Base-by-base conservation (phyloP, 2,888 invertebrate genomes). In the Cryptocheilus praepositus region DNA sequence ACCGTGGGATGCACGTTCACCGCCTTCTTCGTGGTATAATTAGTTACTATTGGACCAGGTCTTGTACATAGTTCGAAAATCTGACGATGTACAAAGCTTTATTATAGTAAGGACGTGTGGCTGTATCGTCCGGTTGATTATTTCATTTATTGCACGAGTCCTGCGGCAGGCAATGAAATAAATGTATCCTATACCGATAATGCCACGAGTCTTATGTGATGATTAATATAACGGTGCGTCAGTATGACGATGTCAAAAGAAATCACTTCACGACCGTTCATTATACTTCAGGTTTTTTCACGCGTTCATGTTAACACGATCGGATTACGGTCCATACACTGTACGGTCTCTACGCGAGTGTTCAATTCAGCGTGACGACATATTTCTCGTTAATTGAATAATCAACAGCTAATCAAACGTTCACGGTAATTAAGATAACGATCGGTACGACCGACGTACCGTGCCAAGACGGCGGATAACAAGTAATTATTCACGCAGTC, bases 11-110 rank as follows among this genome's bases (percentile, higher is more conserved):
- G 77, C 74, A 74, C 72, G 70, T 71, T 79, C 75, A 70, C 76
- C 25, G 76, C 74, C 73, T 74, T 80, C 76, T 81, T 80, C 77
- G 76, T 74, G 79, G 79, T 77, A 77, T 79, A 82, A 82, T 79
- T 77, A 79, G 81, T 77, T 76, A 68, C 71, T 73, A 72, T 76
- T 70, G 67, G 68, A 63, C 74, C 43, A 70, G 63, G 67, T 59
- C 36, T 36, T 11, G 36, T 36, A 36, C 11, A 36, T 11, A 11
- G 11, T 36, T 36, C 13, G 36, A 36, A 36, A 7, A 36, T 36
- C 36, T 36, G 36, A 11, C 1, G 11, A 11, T 36, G 7, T 36
- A 25, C 5, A 5, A 25, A 5, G 5, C 5, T 25, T 25, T 5
- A 5, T 25, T 5, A 5, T 3, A 5, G 5, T 25, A 25, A 25